A percentile compares a stretch with the other conserved stretches of the same genome.
These are phyloP conservation scores for Numida meleagris DNA, from an alignment of 2,113 vertebrate genomes.

Conservation along the genomic window DNA sequence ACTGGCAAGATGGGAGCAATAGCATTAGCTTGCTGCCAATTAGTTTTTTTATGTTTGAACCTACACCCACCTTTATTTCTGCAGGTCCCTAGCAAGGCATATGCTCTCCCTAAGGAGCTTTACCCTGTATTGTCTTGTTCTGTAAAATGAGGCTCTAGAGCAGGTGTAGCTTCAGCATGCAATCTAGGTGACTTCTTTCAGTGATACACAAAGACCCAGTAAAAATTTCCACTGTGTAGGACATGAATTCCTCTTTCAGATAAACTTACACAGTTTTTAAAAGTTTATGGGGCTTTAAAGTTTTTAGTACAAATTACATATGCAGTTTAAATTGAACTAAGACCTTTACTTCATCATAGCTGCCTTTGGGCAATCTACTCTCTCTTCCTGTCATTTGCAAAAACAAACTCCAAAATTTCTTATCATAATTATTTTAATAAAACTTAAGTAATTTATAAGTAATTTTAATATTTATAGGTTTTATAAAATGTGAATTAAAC, in stretches of 20 bases:
- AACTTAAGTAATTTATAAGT: background rate
- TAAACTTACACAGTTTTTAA: background rate
- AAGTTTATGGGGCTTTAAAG: background rate
- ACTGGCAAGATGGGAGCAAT: background rate
- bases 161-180: background rate
- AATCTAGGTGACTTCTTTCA: background rate
- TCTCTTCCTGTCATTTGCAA: background rate
- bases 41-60: background rate
- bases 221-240: background rate
- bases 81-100: background rate
- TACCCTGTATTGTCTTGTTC: background rate
- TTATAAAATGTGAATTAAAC: background rate
- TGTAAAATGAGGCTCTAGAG: background rate
- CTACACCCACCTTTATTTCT: background rate
- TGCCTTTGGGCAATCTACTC: background rate
- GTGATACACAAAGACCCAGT: background rate
- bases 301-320: background rate
- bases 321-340: background rate
- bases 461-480: background rate
- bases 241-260: background rate
- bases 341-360: background rate
- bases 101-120: background rate
- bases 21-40: background rate
- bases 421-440: background rate
- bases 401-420: background rate